Conservation (phyloP, 2,797 vertebrate genomes). For the Tarsius wallacei region DNA sequence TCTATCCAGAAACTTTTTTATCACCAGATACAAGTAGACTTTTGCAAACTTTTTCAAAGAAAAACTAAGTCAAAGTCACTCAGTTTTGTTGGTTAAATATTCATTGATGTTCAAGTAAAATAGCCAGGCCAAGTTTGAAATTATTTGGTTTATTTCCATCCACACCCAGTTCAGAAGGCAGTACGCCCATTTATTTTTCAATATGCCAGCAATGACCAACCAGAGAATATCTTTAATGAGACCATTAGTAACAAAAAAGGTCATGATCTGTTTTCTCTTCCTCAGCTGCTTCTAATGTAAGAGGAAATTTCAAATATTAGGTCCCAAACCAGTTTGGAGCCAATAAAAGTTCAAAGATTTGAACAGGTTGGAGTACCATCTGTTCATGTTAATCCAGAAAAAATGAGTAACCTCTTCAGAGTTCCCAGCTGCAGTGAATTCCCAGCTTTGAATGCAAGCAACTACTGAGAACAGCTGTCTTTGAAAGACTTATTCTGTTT, state of each 20-base stretch:
- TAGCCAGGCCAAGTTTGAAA: slow-evolving; percentile 41
- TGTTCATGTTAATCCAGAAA: slow-evolving; percentile 73
- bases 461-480: not conserved
- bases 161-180: slow-evolving; percentile 53
- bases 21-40: not conserved
- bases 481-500: not conserved
- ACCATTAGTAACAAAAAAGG: slow-evolving; percentile 63
- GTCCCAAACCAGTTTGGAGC: slow-evolving; percentile 36
- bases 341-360: slow-evolving; percentile 68
- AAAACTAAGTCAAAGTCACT: slow-evolving; percentile 73
- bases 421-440: slow-evolving; percentile 46
- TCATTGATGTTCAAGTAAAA: slow-evolving; percentile 61
- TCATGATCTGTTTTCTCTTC: slow-evolving; percentile 43
- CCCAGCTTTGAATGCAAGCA: slow-evolving; percentile 59
- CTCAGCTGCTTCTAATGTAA: slow-evolving; percentile 49
- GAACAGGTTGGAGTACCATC: slow-evolving; percentile 54
- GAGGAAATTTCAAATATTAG: slow-evolving; percentile 55
- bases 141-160: slow-evolving; percentile 58
- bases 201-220: slow-evolving; percentile 66
- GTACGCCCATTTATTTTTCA: slow-evolving; percentile 52
- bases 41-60: slow-evolving; percentile 40
- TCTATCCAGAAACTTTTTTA: slow-evolving; percentile 26
- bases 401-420: slow-evolving; percentile 45
- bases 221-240: slow-evolving; percentile 70
- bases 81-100: slow-evolving; percentile 45